phyloP scores from a whole-genome alignment of 2,797 vertebrate genomes.

The Nyctalus aviator region DNA sequence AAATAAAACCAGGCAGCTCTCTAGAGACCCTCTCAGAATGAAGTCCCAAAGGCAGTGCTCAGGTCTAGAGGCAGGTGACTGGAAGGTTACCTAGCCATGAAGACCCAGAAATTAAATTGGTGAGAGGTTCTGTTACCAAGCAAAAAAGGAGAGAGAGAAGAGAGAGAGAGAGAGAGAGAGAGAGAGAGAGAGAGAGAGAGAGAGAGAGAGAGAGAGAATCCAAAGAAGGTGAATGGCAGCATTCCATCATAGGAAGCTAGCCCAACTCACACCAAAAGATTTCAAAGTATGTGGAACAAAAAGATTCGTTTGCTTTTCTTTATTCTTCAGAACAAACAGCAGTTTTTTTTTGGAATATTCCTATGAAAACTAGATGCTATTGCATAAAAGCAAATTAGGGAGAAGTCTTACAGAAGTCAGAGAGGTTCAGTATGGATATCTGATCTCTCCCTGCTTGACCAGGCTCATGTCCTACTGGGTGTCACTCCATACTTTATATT shows the following conservation, averaged over 20 bases:
- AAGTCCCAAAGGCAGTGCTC: neutral
- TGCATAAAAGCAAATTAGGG: slow-evolving; percentile 27
- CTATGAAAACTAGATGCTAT: neutral
- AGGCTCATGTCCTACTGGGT: neutral
- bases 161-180: neutral
- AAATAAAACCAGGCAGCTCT: neutral
- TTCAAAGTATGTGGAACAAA: neutral
- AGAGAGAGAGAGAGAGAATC: neutral
- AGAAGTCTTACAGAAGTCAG: neutral
- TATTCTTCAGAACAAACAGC: slow-evolving; percentile 43
- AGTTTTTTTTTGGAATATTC: neutral
- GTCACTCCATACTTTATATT: neutral
- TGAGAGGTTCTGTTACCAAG: neutral
- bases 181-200: neutral
- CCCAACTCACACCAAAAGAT: slow-evolving; percentile 4
- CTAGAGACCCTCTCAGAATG: neutral
- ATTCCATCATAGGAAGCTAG: slow-evolving; percentile 28
- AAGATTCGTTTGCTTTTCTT: slow-evolving; percentile 18
- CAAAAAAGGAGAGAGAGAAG: neutral
- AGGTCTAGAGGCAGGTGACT: neutral
- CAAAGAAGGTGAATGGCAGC: neutral
- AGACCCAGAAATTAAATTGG: neutral
- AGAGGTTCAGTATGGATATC: neutral
- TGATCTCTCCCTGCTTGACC: neutral
- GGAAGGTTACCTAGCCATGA: neutral